phyloP scores from a whole-genome alignment of 1,140 invertebrate genomes.

The Microplitis mediator region DNA sequence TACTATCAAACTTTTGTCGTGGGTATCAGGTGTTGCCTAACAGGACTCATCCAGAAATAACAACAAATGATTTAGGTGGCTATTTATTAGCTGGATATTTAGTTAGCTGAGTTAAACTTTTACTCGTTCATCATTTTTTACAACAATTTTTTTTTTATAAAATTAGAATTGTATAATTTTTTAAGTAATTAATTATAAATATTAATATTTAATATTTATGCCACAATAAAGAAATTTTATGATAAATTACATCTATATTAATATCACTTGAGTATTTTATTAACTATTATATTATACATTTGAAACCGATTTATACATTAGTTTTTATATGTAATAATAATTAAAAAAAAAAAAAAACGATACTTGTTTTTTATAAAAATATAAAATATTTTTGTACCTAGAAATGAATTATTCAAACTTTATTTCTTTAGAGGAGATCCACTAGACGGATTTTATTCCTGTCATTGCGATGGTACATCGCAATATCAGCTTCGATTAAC shows the following conservation, averaged over 20 bases:
- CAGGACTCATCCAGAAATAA: slow-evolving; percentile 83
- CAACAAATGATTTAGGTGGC: slow-evolving; percentile 77
- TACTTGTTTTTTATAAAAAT: too few species aligned
- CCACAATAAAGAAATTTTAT: too few species aligned
- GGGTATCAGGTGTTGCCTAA: slow-evolving; percentile 87
- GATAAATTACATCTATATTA: too few species aligned
- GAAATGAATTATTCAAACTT: too few species aligned
- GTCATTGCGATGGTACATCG: slow-evolving; percentile 48
- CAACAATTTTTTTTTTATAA: neutral
- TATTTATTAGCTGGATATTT: slow-evolving; percentile 75
- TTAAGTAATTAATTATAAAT: neutral
- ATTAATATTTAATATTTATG: slow-evolving; percentile 3
- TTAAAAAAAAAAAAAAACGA: too few species aligned
- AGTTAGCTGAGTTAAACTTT: slow-evolving; percentile 35
- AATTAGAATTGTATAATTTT: slow-evolving; percentile 8
- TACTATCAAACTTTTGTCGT: slow-evolving; percentile 87
- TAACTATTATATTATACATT: too few species aligned
- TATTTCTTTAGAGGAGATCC: slow-evolving; percentile 35
- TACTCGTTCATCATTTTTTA: neutral
- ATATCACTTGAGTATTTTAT: too few species aligned
- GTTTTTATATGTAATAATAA: too few species aligned
- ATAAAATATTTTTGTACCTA: too few species aligned
- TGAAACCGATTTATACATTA: too few species aligned
- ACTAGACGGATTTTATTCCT: slow-evolving; percentile 46
- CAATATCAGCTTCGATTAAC: slow-evolving; percentile 47